phyloP scores from a whole-genome alignment of 2,113 vertebrate genomes.

The Odontophorus gujanensis region DNA sequence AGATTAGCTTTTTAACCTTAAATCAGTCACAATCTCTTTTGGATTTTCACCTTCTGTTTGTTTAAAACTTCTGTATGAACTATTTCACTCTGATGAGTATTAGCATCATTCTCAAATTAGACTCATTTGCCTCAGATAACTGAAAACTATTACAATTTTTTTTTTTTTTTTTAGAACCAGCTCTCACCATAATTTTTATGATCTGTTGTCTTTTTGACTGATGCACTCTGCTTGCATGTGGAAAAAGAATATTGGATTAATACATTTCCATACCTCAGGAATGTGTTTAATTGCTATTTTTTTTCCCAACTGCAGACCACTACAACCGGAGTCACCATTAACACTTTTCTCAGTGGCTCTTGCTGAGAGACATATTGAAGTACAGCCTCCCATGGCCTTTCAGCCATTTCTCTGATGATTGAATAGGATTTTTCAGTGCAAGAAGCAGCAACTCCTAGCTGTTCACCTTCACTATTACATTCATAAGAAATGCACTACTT shows the following conservation, averaged over 20 bases:
- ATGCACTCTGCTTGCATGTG: neutral
- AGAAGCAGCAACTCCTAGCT: neutral
- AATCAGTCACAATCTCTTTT: constrained; percentile 19
- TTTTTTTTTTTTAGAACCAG: neutral
- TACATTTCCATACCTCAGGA: neutral
- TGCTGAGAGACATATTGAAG: neutral
- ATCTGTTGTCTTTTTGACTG: neutral
- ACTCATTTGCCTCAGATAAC: constrained; percentile 27
- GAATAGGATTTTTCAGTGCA: neutral
- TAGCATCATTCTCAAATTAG: constrained; percentile 22
- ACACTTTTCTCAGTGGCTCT: neutral
- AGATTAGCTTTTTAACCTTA: constrained; percentile 44
- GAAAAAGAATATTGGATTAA: neutral
- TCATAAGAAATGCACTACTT: neutral
- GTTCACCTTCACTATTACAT: neutral
- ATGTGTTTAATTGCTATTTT: neutral
- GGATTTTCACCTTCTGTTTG: constrained; percentile 35
- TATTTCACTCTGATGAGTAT: constrained; percentile 24
- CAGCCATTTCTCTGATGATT: neutral
- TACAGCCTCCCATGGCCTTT: rapidly evolving
- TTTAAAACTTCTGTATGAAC: constrained; percentile 41
- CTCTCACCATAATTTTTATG: neutral
- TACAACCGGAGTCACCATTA: neutral
- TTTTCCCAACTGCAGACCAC: neutral
- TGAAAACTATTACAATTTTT: neutral